phyloP scores from a whole-genome alignment of 2,113 vertebrate species.

The Atherinomorus stipes region DNA sequence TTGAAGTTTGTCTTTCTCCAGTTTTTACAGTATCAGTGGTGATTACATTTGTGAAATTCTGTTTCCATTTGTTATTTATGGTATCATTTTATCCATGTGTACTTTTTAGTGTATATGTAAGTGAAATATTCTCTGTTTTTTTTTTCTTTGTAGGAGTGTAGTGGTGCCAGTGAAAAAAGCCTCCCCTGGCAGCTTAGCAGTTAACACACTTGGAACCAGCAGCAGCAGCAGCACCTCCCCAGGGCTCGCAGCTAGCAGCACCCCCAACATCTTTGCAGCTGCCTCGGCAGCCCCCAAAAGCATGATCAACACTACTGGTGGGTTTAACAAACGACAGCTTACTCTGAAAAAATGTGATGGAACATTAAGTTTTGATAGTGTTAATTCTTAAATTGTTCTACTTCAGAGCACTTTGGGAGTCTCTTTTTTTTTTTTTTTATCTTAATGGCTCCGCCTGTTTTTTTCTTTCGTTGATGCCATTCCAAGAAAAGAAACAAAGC shows the following conservation, averaged over 20 bases:
- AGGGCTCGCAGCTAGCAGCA: constrained; percentile 86
- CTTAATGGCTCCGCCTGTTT: constrained; percentile 18
- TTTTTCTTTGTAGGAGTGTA: constrained; percentile 87
- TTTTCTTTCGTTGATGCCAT: constrained; percentile 18
- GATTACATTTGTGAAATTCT: too few species aligned
- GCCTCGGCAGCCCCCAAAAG: constrained; percentile 93
- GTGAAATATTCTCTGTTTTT: constrained; percentile 14
- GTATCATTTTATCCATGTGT: not conserved
- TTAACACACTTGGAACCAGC: constrained; percentile 88
- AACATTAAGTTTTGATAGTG: not conserved
- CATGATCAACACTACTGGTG: constrained; percentile 93
- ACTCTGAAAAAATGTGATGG: not conserved
- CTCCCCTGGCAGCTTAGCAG: constrained; percentile 87
- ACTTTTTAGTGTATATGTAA: not conserved
- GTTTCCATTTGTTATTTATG: not conserved
- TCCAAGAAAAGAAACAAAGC: constrained; percentile 45
- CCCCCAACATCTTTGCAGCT: constrained; percentile 92
- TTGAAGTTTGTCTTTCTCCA: too few species aligned
- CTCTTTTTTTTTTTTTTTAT: constrained; percentile 26
- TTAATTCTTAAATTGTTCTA: not conserved
- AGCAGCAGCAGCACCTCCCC: constrained; percentile 78
- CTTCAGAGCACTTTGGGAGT: constrained; percentile 22
- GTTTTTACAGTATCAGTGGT: too few species aligned
- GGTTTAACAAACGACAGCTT: constrained; percentile 22
- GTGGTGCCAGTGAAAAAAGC: constrained; percentile 95